Evolutionary conservation across 2,888 invertebrate species (phyloP).

Genomic region (Ormyrus pomaceus): DNA sequence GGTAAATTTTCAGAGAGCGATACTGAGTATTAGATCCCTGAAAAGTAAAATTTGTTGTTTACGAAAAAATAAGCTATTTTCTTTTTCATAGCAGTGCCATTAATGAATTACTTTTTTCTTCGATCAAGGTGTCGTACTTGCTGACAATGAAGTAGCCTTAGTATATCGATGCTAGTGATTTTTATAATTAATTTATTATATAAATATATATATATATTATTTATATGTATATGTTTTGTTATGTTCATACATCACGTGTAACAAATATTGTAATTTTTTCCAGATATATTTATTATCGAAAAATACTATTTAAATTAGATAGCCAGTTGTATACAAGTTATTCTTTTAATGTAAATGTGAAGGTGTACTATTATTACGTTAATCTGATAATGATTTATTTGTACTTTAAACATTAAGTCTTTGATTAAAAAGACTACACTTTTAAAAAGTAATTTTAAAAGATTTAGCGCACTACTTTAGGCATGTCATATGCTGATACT

Average conservation of each 20-base stretch:
- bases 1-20: conserved; percentile 47
- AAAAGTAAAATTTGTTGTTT: conserved; percentile 43
- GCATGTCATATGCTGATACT: conserved; percentile 51
- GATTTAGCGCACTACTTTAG: conserved; percentile 52
- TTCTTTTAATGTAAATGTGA: conserved; percentile 58
- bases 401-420: conserved; percentile 49
- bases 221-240: conserved; percentile 57
- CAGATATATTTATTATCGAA: conserved; percentile 56
- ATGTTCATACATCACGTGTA: conserved; percentile 58
- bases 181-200: conserved; percentile 59
- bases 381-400: conserved; percentile 51
- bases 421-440: conserved; percentile 50
- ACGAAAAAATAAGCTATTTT: conserved; percentile 42
- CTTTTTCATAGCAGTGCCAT: conserved; percentile 57
- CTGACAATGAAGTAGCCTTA: conserved; percentile 58
- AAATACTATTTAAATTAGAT: conserved; percentile 55
- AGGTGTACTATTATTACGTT: conserved; percentile 55
- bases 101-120: conserved; percentile 50
- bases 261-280: conserved; percentile 56
- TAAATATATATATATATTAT: conserved; percentile 54
- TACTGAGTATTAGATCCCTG: conserved; percentile 47
- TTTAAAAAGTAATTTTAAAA: conserved; percentile 54
- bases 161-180: conserved; percentile 58
- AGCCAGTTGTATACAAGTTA: conserved; percentile 56
- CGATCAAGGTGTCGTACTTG: conserved; percentile 54